phyloP scores from a whole-genome alignment of 2,797 vertebrate genomes.

The Salmo trutta region DNA sequence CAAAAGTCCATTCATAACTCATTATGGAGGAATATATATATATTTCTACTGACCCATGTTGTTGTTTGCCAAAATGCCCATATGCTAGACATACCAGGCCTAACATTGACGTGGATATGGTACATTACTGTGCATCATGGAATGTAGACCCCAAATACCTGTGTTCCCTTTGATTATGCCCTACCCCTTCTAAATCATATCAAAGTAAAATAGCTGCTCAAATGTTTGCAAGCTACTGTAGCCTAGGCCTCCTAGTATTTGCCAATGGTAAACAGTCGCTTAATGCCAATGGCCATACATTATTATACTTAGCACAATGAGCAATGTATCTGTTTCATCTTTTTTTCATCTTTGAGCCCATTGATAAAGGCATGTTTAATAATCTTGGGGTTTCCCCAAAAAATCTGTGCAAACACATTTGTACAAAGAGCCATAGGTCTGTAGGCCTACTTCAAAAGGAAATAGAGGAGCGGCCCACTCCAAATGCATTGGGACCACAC shows the following conservation, averaged over 20 bases:
- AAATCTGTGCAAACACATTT: not conserved
- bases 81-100: conserved; percentile 27
- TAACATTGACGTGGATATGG: conserved; percentile 15
- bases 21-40: conserved; percentile 16
- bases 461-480: conserved; percentile 22
- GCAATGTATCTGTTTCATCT: not conserved
- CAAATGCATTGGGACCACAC: conserved; percentile 27
- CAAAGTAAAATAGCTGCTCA: conserved; percentile 8
- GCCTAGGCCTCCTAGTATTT: not conserved
- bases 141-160: conserved; percentile 43
- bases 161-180: conserved; percentile 8
- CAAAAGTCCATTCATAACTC: not conserved
- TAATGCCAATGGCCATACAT: not conserved
- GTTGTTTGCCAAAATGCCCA: conserved; percentile 24
- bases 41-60: conserved; percentile 5
- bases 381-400: not conserved
- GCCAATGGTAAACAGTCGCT: not conserved
- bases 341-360: not conserved
- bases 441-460: conserved; percentile 44
- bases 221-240: not conserved
- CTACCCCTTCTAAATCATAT: conserved; percentile 15
- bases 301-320: not conserved
- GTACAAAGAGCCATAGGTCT: not conserved
- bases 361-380: not conserved
- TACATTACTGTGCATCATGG: conserved; percentile 13